A percentile compares a stretch with the other conserved stretches of the same genome.
These are phyloP conservation scores for Scyliorhinus canicula DNA, from an alignment of 2,797 vertebrate genomes.

Conservation along the genomic window DNA sequence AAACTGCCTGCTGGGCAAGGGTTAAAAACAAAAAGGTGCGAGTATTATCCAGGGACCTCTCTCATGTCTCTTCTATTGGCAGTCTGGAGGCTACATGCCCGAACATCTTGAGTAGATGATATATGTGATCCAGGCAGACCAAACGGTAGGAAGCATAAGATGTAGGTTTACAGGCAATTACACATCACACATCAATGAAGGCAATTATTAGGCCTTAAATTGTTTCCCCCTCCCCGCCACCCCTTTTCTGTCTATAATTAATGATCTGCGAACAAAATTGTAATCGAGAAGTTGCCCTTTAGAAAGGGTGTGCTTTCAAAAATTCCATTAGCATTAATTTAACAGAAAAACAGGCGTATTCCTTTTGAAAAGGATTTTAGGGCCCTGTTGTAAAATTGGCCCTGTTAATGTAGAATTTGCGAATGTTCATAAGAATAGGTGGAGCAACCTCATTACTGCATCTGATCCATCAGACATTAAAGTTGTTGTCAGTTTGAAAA, in stretches of 20 bases:
- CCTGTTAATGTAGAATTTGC: not conserved
- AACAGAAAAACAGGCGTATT: not conserved
- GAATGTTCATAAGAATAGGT: not conserved
- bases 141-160: not conserved
- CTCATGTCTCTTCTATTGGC: not conserved
- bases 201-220: not conserved
- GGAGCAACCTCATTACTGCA: not conserved
- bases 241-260: not conserved
- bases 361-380: not conserved
- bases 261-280: not conserved
- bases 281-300: not conserved
- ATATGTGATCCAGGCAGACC: too few relatives aligned
- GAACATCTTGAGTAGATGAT: not conserved
- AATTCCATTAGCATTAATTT: not conserved
- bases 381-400: not conserved
- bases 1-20: not conserved
- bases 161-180: not conserved
- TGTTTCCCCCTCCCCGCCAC: not conserved
- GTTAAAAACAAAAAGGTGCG: not conserved
- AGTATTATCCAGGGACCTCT: not conserved
- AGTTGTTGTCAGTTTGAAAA: too few relatives aligned
- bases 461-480: too few relatives aligned
- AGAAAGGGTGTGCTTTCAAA: not conserved
- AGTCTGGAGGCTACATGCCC: not conserved
- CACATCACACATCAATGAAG: constrained; percentile 3